Conservation (phyloP, 1,140 invertebrate genomes). For the Dermatophagoides farinae region DNA sequence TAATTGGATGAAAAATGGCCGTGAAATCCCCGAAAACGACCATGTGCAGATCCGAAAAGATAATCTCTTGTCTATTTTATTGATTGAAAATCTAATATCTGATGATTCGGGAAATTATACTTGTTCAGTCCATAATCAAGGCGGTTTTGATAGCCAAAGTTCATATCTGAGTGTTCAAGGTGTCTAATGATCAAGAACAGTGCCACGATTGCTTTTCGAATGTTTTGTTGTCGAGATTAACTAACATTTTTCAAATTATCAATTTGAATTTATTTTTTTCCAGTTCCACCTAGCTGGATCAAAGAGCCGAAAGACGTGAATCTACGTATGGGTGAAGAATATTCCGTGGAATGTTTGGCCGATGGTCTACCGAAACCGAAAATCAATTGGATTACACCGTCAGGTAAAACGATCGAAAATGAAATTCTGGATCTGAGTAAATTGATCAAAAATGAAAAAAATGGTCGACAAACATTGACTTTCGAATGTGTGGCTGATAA, state of each 20-base stretch:
- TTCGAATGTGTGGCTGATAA: conserved; percentile 15
- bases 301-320: conserved; percentile 64
- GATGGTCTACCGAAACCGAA: conserved; percentile 64
- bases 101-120: conserved; percentile 51
- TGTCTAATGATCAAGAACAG: not conserved
- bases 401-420: not conserved
- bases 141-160: conserved; percentile 72
- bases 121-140: conserved; percentile 75
- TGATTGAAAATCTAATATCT: not conserved
- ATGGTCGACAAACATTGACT: conserved; percentile 1
- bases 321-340: conserved; percentile 55
- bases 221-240: not conserved
- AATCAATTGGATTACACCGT: conserved; percentile 46
- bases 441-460: conserved; percentile 1
- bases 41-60: not conserved
- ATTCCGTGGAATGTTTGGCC: conserved; percentile 63
- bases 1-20: not conserved
- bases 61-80: not conserved
- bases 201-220: too few species aligned
- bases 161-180: conserved; percentile 39
- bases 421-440: conserved; percentile 11
- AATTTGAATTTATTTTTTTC: conserved; percentile 21
- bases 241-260: not conserved
- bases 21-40: not conserved
- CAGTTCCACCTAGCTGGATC: conserved; percentile 75